Conservation (phyloP, 1,140 invertebrate genomes). For the Spodoptera litura region DNA sequence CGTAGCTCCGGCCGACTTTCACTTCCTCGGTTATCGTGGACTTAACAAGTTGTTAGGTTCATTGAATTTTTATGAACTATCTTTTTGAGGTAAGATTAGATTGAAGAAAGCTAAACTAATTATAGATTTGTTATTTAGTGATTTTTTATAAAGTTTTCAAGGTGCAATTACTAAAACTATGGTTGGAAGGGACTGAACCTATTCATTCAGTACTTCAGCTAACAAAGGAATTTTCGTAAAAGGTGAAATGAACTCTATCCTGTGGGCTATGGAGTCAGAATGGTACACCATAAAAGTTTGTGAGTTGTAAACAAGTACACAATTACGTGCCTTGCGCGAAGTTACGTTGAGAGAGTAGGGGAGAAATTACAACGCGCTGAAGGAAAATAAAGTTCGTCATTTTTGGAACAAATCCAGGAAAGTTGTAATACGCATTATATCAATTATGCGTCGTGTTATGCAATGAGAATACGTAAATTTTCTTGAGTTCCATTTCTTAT, state of each 20-base stretch:
- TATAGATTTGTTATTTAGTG: not conserved
- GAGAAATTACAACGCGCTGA: constrained; percentile 17
- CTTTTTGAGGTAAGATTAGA: constrained; percentile 7
- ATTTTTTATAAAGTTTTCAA: constrained; percentile 2
- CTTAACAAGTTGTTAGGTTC: constrained; percentile 36
- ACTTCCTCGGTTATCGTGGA: constrained; percentile 58
- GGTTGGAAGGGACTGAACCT: constrained; percentile 11
- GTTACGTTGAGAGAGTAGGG: constrained; percentile 8
- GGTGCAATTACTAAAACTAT: constrained; percentile 13
- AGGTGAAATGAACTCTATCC: constrained; percentile 33
- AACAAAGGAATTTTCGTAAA: constrained; percentile 28
- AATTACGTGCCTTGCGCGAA: constrained; percentile 18
- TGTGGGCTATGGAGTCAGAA: constrained; percentile 4
- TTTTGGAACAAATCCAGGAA: constrained; percentile 32
- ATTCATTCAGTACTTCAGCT: constrained; percentile 36
- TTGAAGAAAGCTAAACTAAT: not conserved
- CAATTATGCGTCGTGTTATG: constrained; percentile 18
- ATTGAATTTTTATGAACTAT: constrained; percentile 34
- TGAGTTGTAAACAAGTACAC: constrained; percentile 30
- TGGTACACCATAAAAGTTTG: not conserved
- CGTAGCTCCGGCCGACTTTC: constrained; percentile 63
- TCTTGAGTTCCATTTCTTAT: not conserved
- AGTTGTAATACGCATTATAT: constrained; percentile 20
- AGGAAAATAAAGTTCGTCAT: constrained; percentile 29
- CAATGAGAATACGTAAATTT: not conserved